Conservation (phyloP, 1,140 invertebrate genomes). For the Lepidurus arcticus region DNA sequence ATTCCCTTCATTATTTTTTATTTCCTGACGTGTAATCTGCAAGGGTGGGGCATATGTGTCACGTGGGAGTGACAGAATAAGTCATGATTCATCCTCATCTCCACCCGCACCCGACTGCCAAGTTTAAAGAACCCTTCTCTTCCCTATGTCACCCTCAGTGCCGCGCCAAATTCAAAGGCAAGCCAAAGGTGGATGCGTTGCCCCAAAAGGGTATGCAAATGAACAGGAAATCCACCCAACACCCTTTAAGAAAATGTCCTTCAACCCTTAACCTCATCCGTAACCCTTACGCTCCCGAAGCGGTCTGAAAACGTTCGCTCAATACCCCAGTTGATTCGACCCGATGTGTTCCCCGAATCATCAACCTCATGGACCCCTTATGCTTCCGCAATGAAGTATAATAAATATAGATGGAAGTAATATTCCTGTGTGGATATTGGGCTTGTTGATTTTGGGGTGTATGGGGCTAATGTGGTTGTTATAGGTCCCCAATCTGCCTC, state of each 20-base stretch:
- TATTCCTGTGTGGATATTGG: not conserved
- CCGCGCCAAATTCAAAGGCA: too few species aligned
- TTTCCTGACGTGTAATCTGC: not conserved
- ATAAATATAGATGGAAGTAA: not conserved
- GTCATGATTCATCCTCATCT: not conserved
- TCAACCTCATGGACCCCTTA: too few species aligned
- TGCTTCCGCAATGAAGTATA: too few species aligned
- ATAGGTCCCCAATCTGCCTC: not conserved
- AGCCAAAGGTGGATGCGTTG: not conserved
- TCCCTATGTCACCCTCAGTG: not conserved
- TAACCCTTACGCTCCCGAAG: not conserved
- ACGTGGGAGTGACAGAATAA: slow-evolving; percentile 5
- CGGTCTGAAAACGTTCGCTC: not conserved
- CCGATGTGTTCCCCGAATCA: too few species aligned
- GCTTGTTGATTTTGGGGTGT: not conserved
- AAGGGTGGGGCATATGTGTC: slow-evolving; percentile 9
- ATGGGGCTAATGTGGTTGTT: not conserved
- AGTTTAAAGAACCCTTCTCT: not conserved
- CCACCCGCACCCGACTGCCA: not conserved
- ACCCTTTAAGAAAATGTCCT: not conserved
- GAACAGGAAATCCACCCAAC: not conserved
- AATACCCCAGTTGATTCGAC: not conserved
- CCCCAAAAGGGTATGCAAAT: not conserved
- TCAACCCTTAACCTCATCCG: not conserved
- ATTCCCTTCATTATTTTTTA: not conserved